These are phyloP conservation scores for Plagiodera versicolora DNA, from an alignment of 2,888 invertebrate species.

Conservation along the genomic window DNA sequence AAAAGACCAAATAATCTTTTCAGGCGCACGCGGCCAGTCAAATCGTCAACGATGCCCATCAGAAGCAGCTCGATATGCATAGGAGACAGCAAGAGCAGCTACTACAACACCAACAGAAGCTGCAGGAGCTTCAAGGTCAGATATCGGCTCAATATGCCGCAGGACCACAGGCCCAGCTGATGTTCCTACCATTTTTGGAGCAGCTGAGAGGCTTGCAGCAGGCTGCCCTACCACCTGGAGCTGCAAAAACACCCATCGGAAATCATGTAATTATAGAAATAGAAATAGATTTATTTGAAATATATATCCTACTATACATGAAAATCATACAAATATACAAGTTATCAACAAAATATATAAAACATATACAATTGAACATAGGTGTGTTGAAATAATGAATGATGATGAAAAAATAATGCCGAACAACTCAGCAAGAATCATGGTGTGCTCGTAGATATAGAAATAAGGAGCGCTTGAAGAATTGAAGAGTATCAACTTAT, in stretches of 20 bases:
- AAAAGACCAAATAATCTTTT: conserved; percentile 1
- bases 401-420: too few species aligned
- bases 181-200: conserved; percentile 72
- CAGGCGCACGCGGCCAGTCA: conserved; percentile 44
- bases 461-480: too few species aligned
- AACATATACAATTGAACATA: too few species aligned
- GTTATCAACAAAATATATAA: too few species aligned
- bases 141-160: conserved; percentile 59
- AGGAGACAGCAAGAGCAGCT: conserved; percentile 65
- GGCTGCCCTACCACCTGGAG: too few species aligned
- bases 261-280: conserved; percentile 49
- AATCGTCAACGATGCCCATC: conserved; percentile 59
- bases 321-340: too few species aligned
- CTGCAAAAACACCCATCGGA: conserved; percentile 46
- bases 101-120: conserved; percentile 60
- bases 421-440: too few species aligned
- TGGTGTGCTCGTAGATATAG: too few species aligned
- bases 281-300: not conserved
- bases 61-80: conserved; percentile 70
- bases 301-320: too few species aligned
- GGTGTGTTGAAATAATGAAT: too few species aligned
- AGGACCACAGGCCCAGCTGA: conserved; percentile 63
- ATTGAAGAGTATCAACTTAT: too few species aligned
- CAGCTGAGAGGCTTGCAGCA: conserved; percentile 58
- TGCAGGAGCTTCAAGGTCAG: conserved; percentile 64